Evolutionary conservation across 2,797 vertebrate species (phyloP).

Genomic region (Buceros bicornis): DNA sequence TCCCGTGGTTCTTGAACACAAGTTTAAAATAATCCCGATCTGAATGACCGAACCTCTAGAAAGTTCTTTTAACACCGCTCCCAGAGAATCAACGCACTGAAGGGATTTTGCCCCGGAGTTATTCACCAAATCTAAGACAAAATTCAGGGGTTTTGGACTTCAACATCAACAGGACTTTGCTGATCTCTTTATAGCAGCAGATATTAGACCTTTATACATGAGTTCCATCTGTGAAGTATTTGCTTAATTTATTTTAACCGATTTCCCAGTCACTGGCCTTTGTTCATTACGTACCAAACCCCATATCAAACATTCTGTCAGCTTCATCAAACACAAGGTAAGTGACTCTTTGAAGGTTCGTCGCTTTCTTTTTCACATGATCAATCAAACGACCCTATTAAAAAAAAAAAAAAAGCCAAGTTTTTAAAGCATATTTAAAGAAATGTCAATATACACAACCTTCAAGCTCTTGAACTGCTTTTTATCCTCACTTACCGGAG

Average conservation of each 20-base stretch:
- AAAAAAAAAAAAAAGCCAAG: background rate
- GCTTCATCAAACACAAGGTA: slow-evolving; percentile 99
- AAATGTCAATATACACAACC: background rate
- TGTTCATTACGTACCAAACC: slow-evolving; percentile 89
- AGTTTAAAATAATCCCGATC: background rate
- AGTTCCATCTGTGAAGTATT: background rate
- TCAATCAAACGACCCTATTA: slow-evolving; percentile 95
- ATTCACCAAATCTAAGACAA: background rate
- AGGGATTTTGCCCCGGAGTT: background rate
- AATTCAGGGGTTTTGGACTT: background rate
- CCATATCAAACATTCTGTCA: slow-evolving; percentile 99
- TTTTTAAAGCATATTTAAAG: background rate
- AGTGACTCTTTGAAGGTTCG: slow-evolving; percentile 95
- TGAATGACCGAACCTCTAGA: background rate
- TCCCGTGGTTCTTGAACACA: background rate
- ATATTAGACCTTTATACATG: background rate
- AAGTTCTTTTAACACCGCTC: background rate
- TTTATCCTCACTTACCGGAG: background rate
- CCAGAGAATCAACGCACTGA: background rate
- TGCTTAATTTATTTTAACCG: background rate
- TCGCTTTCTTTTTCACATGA: slow-evolving; percentile 99
- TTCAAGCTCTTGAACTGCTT: background rate
- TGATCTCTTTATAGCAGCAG: background rate
- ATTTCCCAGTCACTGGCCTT: background rate
- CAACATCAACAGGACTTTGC: background rate